phyloP scores from a whole-genome alignment of 2,888 invertebrate species.

The Formica aserva region DNA sequence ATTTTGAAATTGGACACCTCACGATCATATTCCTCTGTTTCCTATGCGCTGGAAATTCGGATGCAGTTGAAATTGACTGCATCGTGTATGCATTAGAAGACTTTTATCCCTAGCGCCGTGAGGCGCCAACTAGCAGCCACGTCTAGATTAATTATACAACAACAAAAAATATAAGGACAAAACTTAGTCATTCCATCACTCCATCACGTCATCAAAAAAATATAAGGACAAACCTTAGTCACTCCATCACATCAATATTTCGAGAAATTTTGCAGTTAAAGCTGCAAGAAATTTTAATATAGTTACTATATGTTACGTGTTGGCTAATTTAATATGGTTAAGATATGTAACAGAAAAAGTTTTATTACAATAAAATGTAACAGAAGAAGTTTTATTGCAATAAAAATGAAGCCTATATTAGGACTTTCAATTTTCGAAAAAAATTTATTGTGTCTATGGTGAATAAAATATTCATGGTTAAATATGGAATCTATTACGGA shows the following conservation, averaged over 20 bases:
- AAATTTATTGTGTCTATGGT: no score
- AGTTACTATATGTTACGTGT: no score
- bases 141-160: neutral
- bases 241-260: no score
- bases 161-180: neutral
- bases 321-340: no score
- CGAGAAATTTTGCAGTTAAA: neutral
- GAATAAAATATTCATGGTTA: no score
- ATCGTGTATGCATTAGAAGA: constrained; percentile 33
- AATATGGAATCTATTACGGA: no score
- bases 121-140: neutral
- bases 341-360: no score
- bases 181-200: neutral
- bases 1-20: constrained; percentile 38
- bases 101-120: constrained; percentile 2
- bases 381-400: no score
- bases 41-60: neutral
- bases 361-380: no score
- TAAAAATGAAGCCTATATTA: no score
- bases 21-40: neutral
- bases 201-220: neutral
- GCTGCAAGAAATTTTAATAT: neutral
- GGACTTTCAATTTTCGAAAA: no score
- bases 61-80: neutral
- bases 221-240: neutral